Conservation (phyloP, 2,888 invertebrate species). For the Brachyopa scutellaris region DNA sequence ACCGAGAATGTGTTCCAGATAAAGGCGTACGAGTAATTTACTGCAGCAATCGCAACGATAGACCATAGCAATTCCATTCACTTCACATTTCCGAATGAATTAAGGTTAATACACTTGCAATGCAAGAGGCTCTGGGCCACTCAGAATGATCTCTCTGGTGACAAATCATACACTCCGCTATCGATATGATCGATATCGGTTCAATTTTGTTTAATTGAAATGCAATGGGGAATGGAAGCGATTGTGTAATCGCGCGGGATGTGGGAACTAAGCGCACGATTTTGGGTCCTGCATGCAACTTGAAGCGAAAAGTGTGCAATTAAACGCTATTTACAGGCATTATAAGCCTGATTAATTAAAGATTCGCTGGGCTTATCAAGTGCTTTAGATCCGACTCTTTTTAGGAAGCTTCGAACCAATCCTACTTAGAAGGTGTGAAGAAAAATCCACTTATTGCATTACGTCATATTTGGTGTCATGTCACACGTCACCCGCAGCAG, state of each 20-base stretch:
- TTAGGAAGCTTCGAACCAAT: not conserved
- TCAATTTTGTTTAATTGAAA: conserved; percentile 58
- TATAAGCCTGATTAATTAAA: conserved; percentile 31
- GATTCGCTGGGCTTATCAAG: not conserved
- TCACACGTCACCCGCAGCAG: not conserved
- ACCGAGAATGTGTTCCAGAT: conserved; percentile 35
- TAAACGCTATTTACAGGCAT: conserved; percentile 26
- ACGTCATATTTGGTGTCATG: conserved; percentile 12
- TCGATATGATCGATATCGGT: conserved; percentile 58
- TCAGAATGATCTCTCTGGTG: conserved; percentile 46
- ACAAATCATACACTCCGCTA: conserved; percentile 58
- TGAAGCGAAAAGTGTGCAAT: not conserved
- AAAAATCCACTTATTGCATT: not conserved
- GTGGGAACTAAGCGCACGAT: conserved; percentile 30
- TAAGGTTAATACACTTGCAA: conserved; percentile 45
- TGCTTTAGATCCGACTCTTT: conserved; percentile 1
- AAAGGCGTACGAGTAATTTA: conserved; percentile 45
- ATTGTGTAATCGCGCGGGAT: conserved; percentile 29
- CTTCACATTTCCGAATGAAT: conserved; percentile 58
- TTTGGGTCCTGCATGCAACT: not conserved
- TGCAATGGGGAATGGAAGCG: conserved; percentile 41
- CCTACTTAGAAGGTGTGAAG: not conserved
- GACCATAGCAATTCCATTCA: conserved; percentile 46
- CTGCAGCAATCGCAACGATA: conserved; percentile 30
- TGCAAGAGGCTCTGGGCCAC: not conserved